Conservation (phyloP, 2,113 vertebrate species). For the Vicugna pacos region DNA sequence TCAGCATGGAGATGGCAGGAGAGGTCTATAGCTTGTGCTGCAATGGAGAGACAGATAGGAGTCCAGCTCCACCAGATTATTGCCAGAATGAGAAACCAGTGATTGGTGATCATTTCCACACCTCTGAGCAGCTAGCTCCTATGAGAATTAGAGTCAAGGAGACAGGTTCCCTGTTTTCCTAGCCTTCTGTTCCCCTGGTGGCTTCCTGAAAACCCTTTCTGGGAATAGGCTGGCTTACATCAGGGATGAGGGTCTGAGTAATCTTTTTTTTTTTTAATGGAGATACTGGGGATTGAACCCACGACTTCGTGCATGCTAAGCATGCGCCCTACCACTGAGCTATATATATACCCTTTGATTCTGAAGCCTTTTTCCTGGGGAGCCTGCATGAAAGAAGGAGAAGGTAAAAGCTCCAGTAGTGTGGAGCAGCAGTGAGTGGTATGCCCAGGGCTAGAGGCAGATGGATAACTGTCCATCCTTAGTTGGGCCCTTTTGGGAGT, state of each 20-base stretch:
- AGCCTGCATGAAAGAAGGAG: neutral
- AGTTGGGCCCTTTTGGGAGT: neutral
- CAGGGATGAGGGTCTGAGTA: neutral
- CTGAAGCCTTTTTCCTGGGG: neutral
- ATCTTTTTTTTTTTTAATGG: too few relatives aligned
- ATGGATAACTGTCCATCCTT: neutral
- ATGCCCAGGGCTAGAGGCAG: neutral
- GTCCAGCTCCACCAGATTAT: neutral
- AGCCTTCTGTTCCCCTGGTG: neutral
- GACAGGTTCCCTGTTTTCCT: neutral
- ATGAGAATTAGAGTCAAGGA: neutral
- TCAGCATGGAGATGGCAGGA: neutral
- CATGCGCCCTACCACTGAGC: too few relatives aligned
- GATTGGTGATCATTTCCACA: neutral
- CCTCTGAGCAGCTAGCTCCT: neutral
- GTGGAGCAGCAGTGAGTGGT: neutral
- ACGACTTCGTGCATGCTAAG: too few relatives aligned
- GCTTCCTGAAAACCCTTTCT: slow-evolving; percentile 24
- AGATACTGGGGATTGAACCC: too few relatives aligned
- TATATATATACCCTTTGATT: neutral
- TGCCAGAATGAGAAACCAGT: neutral
- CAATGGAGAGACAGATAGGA: neutral
- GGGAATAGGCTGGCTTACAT: neutral
- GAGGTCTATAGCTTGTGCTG: neutral
- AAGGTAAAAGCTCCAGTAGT: neutral